These are phyloP conservation scores for Brachionus rubens DNA, from an alignment of 1,140 invertebrate species.

Conservation along the genomic window DNA sequence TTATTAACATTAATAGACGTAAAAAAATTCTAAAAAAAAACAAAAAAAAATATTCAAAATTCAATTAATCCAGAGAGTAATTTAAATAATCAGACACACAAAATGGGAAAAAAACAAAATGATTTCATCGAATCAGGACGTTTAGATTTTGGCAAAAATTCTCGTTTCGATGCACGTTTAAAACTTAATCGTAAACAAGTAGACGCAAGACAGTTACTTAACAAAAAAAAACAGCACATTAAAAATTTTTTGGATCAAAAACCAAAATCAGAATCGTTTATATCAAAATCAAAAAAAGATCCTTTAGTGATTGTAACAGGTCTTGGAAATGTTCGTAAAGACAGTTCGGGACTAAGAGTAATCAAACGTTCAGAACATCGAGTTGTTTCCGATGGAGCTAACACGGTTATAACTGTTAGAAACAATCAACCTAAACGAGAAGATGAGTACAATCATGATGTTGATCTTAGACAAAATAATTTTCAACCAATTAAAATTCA, in stretches of 20 bases:
- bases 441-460: neutral
- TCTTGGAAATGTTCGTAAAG: constrained; percentile 21
- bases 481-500: constrained; percentile 7
- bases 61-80: neutral
- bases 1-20: too few species aligned
- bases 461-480: neutral
- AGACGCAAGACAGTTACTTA: constrained; percentile 1
- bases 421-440: neutral
- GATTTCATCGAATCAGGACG: constrained; percentile 20
- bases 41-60: neutral
- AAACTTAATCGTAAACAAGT: constrained; percentile 1
- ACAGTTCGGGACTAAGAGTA: neutral
- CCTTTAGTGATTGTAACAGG: constrained; percentile 13
- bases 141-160: neutral
- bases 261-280: neutral
- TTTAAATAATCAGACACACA: neutral
- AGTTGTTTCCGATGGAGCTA: constrained; percentile 11
- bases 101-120: constrained; percentile 16
- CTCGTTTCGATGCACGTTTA: constrained; percentile 38
- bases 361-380: constrained; percentile 17
- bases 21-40: neutral
- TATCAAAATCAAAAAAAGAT: neutral
- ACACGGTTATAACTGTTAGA: constrained; percentile 21
- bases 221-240: constrained; percentile 13
- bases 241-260: neutral